phyloP scores from a whole-genome alignment of 2,888 invertebrate species.

The Drosophila rellima region DNA sequence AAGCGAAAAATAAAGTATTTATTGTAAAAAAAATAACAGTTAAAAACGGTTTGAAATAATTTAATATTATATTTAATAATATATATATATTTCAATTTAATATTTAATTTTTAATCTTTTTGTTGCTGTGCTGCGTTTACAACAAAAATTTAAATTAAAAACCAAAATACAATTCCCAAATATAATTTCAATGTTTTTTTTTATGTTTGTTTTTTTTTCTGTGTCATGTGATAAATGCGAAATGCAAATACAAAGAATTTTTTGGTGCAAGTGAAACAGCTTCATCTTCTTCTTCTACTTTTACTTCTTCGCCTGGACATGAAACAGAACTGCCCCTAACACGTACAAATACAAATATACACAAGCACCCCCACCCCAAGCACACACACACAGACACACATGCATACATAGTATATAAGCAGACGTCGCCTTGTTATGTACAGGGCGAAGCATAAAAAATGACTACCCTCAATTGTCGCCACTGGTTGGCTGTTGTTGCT shows the following conservation, averaged over 20 bases:
- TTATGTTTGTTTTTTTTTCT: slow-evolving; percentile 41
- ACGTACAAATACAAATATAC: slow-evolving; percentile 6
- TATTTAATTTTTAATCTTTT: slow-evolving; percentile 18
- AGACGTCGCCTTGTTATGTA: slow-evolving; percentile 30
- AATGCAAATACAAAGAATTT: slow-evolving; percentile 13
- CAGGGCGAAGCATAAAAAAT: slow-evolving; percentile 59
- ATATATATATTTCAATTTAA: too few species aligned
- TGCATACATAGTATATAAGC: slow-evolving; percentile 13
- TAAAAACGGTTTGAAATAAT: neutral
- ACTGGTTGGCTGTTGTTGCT: slow-evolving; percentile 50
- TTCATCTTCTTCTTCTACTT: slow-evolving; percentile 1
- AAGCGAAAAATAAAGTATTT: neutral
- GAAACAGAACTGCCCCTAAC: slow-evolving; percentile 38
- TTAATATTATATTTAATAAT: too few species aligned
- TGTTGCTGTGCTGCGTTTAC: slow-evolving; percentile 29
- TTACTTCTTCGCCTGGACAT: slow-evolving; percentile 32
- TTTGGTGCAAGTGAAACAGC: slow-evolving; percentile 1
- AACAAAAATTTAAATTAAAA: slow-evolving; percentile 3
- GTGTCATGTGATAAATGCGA: neutral
- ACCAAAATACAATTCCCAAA: neutral
- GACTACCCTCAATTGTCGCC: slow-evolving; percentile 70
- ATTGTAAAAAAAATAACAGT: neutral
- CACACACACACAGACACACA: slow-evolving; percentile 3
- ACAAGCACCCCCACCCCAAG: slow-evolving; percentile 3
- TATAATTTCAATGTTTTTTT: slow-evolving; percentile 8